phyloP scores from a whole-genome alignment of 2,113 vertebrate species.

The Lagenorhynchus albirostris region DNA sequence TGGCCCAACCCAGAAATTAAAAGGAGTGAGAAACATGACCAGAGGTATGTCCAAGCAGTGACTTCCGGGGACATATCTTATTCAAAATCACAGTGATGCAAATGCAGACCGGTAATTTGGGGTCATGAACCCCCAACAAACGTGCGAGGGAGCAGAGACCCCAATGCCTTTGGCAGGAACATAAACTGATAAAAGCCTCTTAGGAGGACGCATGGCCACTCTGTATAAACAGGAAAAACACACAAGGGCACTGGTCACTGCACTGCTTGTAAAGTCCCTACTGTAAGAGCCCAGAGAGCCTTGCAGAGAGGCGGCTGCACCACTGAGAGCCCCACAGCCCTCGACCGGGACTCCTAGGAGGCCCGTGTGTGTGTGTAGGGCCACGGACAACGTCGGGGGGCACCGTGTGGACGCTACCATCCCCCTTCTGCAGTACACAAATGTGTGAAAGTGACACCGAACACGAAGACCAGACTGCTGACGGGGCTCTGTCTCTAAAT shows the following conservation, averaged over 20 bases:
- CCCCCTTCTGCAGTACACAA: fast-evolving
- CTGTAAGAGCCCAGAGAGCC: fast-evolving
- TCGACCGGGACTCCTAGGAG: no score
- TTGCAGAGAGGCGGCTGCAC: neutral
- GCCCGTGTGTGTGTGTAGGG: fast-evolving
- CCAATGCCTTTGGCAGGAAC: neutral
- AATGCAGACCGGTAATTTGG: neutral
- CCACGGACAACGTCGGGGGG: fast-evolving
- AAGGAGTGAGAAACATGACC: neutral
- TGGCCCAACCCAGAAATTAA: neutral
- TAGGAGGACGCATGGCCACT: neutral
- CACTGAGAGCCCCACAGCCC: no score
- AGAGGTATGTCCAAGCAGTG: neutral
- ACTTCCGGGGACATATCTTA: neutral
- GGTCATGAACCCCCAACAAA: no score
- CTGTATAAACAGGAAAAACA: neutral
- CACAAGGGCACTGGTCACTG: neutral
- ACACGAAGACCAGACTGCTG: fast-evolving
- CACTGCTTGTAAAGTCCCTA: fast-evolving
- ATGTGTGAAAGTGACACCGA: fast-evolving
- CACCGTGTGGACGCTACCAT: fast-evolving
- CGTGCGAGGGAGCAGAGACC: fast-evolving
- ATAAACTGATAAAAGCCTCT: no score
- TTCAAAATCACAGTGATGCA: neutral
- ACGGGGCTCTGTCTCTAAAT: fast-evolving